phyloP scores from a whole-genome alignment of 2,113 vertebrate genomes.

The Epinephelus moara region DNA sequence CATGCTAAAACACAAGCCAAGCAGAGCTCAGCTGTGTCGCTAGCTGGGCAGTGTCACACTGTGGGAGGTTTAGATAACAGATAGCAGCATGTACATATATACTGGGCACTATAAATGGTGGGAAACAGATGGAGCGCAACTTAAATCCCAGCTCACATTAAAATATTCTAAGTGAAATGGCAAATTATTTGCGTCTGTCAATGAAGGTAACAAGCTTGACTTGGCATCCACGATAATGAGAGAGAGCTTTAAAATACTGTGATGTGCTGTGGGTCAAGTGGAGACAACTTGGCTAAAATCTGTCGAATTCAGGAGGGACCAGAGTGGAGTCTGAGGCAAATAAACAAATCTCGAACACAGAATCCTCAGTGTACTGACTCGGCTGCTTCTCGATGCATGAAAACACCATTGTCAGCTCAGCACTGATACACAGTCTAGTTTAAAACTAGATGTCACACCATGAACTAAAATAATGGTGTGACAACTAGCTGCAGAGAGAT shows the following conservation, averaged over 20 bases:
- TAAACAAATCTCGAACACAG: background rate
- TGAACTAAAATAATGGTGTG: background rate
- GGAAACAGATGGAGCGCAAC: background rate
- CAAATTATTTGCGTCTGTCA: background rate
- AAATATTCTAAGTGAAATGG: constrained; percentile 3
- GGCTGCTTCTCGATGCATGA: background rate
- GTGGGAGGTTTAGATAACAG: constrained; percentile 7
- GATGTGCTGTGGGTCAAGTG: background rate
- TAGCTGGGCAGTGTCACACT: background rate
- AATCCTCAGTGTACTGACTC: background rate
- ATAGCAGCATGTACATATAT: background rate
- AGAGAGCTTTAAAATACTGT: background rate
- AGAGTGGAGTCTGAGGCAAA: background rate
- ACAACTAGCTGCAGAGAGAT: background rate
- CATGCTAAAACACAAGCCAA: background rate
- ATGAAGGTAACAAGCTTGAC: background rate
- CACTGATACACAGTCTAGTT: background rate
- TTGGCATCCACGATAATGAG: background rate
- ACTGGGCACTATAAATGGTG: constrained; percentile 7
- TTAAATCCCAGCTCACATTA: background rate
- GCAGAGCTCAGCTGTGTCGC: background rate
- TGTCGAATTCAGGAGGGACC: background rate
- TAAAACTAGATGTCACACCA: background rate
- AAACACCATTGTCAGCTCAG: background rate
- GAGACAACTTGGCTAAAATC: background rate